A percentile compares a stretch with the other conserved stretches of the same genome.
Evolutionary conservation across 2,113 vertebrate genomes (phyloP).

Genomic region (Origma solitaria): DNA sequence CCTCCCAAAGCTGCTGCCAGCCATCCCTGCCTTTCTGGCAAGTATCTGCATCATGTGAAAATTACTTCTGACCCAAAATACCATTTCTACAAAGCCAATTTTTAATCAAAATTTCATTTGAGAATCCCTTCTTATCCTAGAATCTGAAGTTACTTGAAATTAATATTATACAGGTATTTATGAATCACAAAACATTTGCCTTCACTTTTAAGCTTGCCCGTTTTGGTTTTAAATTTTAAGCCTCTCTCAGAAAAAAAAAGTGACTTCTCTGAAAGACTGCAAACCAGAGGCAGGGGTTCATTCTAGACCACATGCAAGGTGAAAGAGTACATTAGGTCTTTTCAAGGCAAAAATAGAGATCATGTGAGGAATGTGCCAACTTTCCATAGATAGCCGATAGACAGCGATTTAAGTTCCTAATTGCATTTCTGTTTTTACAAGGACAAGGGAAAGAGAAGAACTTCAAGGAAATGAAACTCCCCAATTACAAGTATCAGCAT

Average conservation of each 20-base stretch:
- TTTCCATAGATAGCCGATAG: background rate
- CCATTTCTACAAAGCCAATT: background rate
- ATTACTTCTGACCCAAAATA: background rate
- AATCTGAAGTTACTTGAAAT: background rate
- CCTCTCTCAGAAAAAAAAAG: background rate
- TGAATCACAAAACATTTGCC: background rate
- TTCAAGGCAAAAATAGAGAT: slow-evolving; percentile 13
- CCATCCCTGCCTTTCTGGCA: background rate
- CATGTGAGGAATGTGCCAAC: slow-evolving; percentile 25
- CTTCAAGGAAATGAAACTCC: slow-evolving; percentile 56
- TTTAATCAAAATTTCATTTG: background rate
- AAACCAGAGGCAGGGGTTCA: background rate
- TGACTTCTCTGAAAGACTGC: background rate
- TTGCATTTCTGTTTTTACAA: slow-evolving; percentile 47
- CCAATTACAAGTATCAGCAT: background rate
- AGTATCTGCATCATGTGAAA: background rate
- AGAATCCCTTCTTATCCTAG: background rate
- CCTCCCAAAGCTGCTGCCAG: background rate
- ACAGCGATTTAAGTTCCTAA: slow-evolving; percentile 2
- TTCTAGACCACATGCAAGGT: background rate
- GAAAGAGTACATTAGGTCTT: background rate
- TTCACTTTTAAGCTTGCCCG: background rate
- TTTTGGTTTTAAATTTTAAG: background rate
- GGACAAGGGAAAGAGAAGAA: background rate
- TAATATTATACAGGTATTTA: background rate